Percentiles rank a stretch among this genome's conserved stretches.
Evolutionary conservation across 2,113 vertebrate species (phyloP).

Genomic region (Spilogale gracilis): DNA sequence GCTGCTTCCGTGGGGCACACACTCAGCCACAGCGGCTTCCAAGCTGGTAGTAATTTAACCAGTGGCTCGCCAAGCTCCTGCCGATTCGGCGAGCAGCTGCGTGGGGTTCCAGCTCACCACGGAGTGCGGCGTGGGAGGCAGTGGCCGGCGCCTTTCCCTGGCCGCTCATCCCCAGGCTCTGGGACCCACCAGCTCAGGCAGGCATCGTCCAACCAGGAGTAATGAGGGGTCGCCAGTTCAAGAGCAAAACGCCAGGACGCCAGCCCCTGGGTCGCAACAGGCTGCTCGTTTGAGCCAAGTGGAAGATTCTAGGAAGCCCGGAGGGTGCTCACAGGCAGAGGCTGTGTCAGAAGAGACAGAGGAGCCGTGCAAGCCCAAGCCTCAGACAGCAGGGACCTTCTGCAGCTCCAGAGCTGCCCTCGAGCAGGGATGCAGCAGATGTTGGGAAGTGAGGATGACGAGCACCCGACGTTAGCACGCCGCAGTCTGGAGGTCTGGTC

Average conservation of each 20-base stretch:
- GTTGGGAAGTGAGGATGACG: background rate
- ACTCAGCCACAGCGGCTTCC: background rate
- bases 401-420: background rate
- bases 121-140: rapidly evolving
- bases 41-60: background rate
- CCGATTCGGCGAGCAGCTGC: background rate
- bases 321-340: background rate
- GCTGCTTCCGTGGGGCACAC: background rate
- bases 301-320: background rate
- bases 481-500: no score
- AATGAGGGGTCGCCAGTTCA: background rate
- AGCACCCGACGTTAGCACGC: background rate
- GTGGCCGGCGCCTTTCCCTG: background rate
- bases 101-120: background rate
- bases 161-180: background rate
- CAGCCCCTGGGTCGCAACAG: background rate
- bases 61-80: background rate
- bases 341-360: background rate
- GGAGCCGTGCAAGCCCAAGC: background rate
- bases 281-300: background rate
- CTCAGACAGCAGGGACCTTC: background rate
- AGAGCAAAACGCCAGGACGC: background rate
- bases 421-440: background rate
- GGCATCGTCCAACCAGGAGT: background rate
- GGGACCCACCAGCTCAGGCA: background rate